These are phyloP conservation scores for Odiellus spinosus DNA, from an alignment of 2,888 invertebrate species.

Conservation along the genomic window DNA sequence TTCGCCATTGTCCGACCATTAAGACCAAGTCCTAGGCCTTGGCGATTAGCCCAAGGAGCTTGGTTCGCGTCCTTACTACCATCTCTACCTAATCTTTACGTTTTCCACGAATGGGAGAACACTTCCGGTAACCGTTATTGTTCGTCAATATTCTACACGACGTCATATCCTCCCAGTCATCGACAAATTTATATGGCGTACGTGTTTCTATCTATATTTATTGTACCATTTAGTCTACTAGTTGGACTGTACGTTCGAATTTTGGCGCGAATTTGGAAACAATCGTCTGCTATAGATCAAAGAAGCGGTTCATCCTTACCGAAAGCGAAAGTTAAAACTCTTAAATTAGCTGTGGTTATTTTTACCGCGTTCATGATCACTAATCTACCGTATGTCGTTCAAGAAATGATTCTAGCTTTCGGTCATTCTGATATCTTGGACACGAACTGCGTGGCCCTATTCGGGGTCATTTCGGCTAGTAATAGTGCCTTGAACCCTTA, in stretches of 20 bases:
- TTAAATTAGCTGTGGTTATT: slow-evolving; percentile 27
- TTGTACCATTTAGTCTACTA: slow-evolving; percentile 9
- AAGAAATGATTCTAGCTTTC: slow-evolving; percentile 12
- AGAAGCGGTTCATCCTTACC: slow-evolving; percentile 21
- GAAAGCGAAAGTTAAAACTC: slow-evolving; percentile 29
- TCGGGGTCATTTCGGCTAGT: slow-evolving; percentile 14
- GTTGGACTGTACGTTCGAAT: slow-evolving; percentile 9
- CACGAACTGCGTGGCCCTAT: slow-evolving; percentile 10
- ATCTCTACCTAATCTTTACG: slow-evolving; percentile 7
- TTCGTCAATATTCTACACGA: slow-evolving; percentile 12
- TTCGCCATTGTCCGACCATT: slow-evolving; percentile 30
- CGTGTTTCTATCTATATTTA: slow-evolving; percentile 10
- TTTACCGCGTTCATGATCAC: slow-evolving; percentile 9
- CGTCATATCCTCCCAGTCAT: slow-evolving; percentile 1
- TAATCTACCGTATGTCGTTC: slow-evolving; percentile 12
- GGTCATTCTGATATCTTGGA: slow-evolving; percentile 7
- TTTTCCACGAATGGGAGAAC: slow-evolving; percentile 9
- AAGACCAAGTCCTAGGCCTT: slow-evolving; percentile 1
- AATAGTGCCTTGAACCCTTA: slow-evolving; percentile 17
- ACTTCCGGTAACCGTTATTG: slow-evolving; percentile 4
- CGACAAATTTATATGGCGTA: slow-evolving; percentile 11
- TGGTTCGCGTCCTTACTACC: slow-evolving; percentile 11
- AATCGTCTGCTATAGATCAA: slow-evolving; percentile 7
- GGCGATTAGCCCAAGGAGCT: slow-evolving; percentile 9
- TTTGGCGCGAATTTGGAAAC: slow-evolving; percentile 7